A percentile compares a stretch with the other conserved stretches of the same genome.
phyloP scores from a whole-genome alignment of 2,888 invertebrate species.

The Eupeodes latifasciatus region DNA sequence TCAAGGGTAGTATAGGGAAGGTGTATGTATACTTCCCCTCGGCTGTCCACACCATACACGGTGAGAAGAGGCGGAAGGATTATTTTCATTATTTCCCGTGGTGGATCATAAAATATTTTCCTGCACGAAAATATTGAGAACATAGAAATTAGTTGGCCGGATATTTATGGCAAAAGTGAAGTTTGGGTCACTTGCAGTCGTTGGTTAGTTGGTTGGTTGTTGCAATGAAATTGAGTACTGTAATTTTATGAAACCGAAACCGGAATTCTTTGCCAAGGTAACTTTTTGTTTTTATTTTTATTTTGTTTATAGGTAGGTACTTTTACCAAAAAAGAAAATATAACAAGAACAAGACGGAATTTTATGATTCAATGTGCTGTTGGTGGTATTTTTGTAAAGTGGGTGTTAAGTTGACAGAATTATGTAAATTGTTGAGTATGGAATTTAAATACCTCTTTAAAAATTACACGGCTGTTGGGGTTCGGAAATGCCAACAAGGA shows the following conservation, averaged over 20 bases:
- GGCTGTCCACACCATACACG: conserved; percentile 7
- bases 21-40: background rate
- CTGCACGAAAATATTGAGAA: conserved; percentile 53
- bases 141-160: conserved; percentile 65
- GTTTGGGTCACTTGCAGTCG: conserved; percentile 66
- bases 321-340: background rate
- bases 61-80: conserved; percentile 60
- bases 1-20: conserved; percentile 2
- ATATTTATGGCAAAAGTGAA: conserved; percentile 66
- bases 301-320: background rate
- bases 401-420: conserved; percentile 59
- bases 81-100: conserved; percentile 68
- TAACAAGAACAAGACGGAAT: conserved; percentile 1
- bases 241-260: conserved; percentile 3
- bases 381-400: conserved; percentile 49
- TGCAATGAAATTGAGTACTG: background rate
- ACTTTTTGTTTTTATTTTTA: background rate
- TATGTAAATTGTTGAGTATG: conserved; percentile 4
- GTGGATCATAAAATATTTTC: conserved; percentile 68
- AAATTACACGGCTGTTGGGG: background rate
- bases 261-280: conserved; percentile 43
- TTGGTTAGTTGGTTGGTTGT: conserved; percentile 15
- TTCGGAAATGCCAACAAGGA: background rate
- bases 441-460: conserved; percentile 41
- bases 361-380: conserved; percentile 44